Percentiles rank a stretch among this genome's conserved stretches.
These are phyloP conservation scores for Drosophila limbata DNA, from an alignment of 2,888 invertebrate species.

Conservation along the genomic window DNA sequence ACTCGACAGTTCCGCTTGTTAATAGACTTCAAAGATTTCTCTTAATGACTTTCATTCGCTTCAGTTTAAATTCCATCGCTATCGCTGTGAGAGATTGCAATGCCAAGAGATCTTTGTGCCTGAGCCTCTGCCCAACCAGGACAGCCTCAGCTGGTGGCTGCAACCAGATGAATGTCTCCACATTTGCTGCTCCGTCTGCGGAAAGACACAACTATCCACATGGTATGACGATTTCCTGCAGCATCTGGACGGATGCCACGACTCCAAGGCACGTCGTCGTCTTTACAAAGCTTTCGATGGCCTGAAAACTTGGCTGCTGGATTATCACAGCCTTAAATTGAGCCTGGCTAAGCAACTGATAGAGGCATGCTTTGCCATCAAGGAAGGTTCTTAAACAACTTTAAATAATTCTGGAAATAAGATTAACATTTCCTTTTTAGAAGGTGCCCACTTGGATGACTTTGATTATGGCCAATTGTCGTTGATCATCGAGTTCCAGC, in stretches of 20 bases:
- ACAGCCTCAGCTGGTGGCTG: slow-evolving; percentile 69
- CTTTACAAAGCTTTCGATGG: slow-evolving; percentile 53
- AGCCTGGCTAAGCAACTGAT: slow-evolving; percentile 47
- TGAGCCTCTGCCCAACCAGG: background rate
- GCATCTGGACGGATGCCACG: slow-evolving; percentile 26
- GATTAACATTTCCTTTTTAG: slow-evolving; percentile 18
- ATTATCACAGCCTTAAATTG: slow-evolving; percentile 58
- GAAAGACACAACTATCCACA: slow-evolving; percentile 40
- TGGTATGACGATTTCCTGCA: slow-evolving; percentile 48
- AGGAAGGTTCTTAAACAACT: slow-evolving; percentile 40
- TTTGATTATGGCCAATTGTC: slow-evolving; percentile 60
- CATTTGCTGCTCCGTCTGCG: slow-evolving; percentile 63
- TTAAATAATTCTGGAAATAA: background rate
- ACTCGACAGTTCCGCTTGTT: too few relatives aligned
- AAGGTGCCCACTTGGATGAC: slow-evolving; percentile 46
- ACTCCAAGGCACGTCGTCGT: slow-evolving; percentile 24
- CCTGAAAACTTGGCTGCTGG: slow-evolving; percentile 55
- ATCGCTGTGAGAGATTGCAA: slow-evolving; percentile 67
- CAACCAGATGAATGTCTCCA: background rate
- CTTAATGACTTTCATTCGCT: background rate
- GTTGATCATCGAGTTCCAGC: slow-evolving; percentile 50
- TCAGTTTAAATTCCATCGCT: slow-evolving; percentile 72
- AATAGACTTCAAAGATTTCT: too few relatives aligned
- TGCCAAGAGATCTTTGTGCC: slow-evolving; percentile 69
- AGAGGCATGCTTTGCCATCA: slow-evolving; percentile 36